phyloP scores from a whole-genome alignment of 2,113 vertebrate genomes.

The Tretioscincus oriximinensis region DNA sequence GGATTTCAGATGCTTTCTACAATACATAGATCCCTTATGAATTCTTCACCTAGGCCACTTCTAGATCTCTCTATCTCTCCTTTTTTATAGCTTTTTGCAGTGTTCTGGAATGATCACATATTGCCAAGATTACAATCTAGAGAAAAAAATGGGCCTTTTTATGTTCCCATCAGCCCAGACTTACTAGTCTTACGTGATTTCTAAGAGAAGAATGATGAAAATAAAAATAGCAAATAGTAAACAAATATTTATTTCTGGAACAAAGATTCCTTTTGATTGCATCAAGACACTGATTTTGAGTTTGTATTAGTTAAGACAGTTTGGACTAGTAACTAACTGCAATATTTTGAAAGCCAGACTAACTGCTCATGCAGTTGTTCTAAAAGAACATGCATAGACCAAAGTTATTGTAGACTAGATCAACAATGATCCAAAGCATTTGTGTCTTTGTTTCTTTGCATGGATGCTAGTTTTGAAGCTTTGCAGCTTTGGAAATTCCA shows the following conservation, averaged over 20 bases:
- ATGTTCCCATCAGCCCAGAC: not conserved
- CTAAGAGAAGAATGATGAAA: slow-evolving; percentile 44
- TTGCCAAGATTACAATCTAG: not conserved
- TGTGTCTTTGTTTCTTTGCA: slow-evolving; percentile 38
- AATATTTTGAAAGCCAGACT: slow-evolving; percentile 48
- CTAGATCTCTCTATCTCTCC: too few species aligned
- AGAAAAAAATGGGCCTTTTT: not conserved
- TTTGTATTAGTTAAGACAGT: slow-evolving; percentile 55
- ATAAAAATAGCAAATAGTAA: slow-evolving; percentile 39
- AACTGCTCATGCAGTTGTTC: slow-evolving; percentile 64
- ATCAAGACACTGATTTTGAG: slow-evolving; percentile 47
- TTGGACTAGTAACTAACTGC: slow-evolving; percentile 42
- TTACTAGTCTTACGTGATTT: slow-evolving; percentile 39
- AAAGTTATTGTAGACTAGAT: slow-evolving; percentile 46
- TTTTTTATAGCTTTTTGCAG: too few species aligned
- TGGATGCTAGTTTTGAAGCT: slow-evolving; percentile 49
- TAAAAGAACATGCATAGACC: slow-evolving; percentile 59
- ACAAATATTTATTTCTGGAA: slow-evolving; percentile 57
- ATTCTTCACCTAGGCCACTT: not conserved
- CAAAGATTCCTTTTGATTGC: slow-evolving; percentile 52
- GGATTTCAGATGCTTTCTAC: not conserved
- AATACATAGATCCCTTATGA: too few species aligned
- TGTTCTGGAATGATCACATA: too few species aligned
- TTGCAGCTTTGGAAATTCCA: slow-evolving; percentile 42
- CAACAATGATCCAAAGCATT: slow-evolving; percentile 43